Base-by-base conservation (phyloP, 2,113 vertebrate species). In the Trochalopteron elliotii region DNA sequence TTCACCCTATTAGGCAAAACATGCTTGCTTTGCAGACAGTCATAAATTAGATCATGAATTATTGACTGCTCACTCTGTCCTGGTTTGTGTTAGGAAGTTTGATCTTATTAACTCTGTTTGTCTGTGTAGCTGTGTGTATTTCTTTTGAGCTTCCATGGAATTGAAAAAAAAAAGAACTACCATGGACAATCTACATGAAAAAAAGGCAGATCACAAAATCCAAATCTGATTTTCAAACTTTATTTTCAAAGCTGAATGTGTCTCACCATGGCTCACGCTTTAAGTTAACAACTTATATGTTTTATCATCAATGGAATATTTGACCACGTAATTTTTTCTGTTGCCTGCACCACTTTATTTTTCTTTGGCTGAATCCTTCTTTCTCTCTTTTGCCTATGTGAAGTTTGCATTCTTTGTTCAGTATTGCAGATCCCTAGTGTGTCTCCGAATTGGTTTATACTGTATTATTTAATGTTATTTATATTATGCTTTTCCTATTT, bases 11-110 rank as follows among this genome's bases (percentile, higher is more conserved):
- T 97, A 93, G 78, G 69, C 47, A 85, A 90, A 90, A 79, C 69
- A 87, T 91, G 68, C 76, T 96, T 96, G 91, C 64, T 97, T 97
- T 91, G 91, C 82, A 96, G 72, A 92, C 87, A 89, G 55, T 42
- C 82, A 59, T 95, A 90, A 96, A 96, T 96, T 93, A 94, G 79
- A 96, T 77, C n/a, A 71, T 89, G 40, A 78, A 89, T 93, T 97
- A 85, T 91, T 90, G 89, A 37, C 71, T 96, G 44, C 21, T 90
- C 45, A 12, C 45, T 87, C 60, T 91, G n/a, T 84, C 78, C 89
- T 94, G 93, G 37, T 96, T 74, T 91, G 60, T 91, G 61, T 94
- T 96, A 90, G 89, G 83, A 91, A 64, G 75, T 79, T 89, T 95
- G 75, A 96, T 85, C 59, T 85, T 94, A 83, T 93, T 92, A 92